Evolutionary conservation across 2,113 vertebrate genomes (phyloP), one percentile per base, ranked within the genome.

Genomic region (Holacanthus passer): DNA sequence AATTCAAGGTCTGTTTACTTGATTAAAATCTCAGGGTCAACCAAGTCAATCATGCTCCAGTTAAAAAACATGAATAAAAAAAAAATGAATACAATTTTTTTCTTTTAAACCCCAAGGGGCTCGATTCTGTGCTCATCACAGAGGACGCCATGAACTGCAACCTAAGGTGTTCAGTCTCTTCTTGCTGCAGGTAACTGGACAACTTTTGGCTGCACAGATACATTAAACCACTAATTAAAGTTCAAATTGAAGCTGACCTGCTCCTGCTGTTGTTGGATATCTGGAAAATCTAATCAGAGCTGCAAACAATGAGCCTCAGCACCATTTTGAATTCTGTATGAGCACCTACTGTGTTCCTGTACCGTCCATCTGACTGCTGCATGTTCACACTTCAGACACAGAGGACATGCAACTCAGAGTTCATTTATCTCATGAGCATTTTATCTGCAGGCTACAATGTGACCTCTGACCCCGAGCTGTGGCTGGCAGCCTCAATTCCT

Each of bases 401-500:
- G 56, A 78, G 5, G 48, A 76, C 8, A 73, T 55, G 56, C 43
- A 24, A 8, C 22, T 52, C 24, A 29, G 52, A 70, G 52, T 79
- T 86, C 17, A 5, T 43, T 81, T 73, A 89, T 90, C 85, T 78
- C 20, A 3, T 16, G 27, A 43, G 20, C n/a, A 47, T 85, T 84
- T 79, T 76, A 77, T 87, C 86, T 71, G 72, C 32, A 63, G 70
- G 68, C 50, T 60, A 47, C 60, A 48, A 35, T 16, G 71, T 65
- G 65, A 88, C 60, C 86, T 45, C 52, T 85, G 73, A 85, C 80
- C 79, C 82, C 4, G 16, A 47, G 52, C 83, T 75, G 70, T 31
- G 60, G 47, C 50, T 39, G 63, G 69, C 65, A 72, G 75, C 45
- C 68, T 75, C 63, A 5, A 35, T 24, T n/a, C 80, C 59, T 77